These are phyloP conservation scores for Ornithorhynchus anatinus DNA, from an alignment of 2,113 vertebrate species.

Conservation along the genomic window DNA sequence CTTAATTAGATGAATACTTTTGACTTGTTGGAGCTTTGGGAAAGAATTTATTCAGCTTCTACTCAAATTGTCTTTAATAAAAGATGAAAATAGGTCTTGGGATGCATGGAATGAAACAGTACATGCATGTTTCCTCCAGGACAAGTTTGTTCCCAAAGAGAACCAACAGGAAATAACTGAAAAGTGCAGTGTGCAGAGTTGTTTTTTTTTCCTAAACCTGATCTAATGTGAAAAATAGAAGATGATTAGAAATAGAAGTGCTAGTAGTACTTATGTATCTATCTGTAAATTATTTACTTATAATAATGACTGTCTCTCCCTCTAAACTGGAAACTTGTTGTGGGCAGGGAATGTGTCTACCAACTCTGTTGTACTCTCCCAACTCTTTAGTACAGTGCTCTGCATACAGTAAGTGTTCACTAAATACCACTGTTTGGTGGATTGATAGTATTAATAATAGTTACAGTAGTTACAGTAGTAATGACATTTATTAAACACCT, in stretches of 20 bases:
- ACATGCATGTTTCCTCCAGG: background rate
- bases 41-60: background rate
- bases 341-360: no score
- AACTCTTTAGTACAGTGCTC: no score
- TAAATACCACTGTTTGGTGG: no score
- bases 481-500: no score
- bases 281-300: no score
- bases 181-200: slow-evolving; percentile 29
- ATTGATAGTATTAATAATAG: no score
- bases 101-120: slow-evolving; percentile 10
- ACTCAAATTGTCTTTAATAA: slow-evolving; percentile 15
- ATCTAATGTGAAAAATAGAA: slow-evolving; percentile 42
- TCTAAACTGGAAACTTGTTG: no score
- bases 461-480: no score
- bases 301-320: no score
- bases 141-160: slow-evolving; percentile 17
- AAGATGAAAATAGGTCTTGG: slow-evolving; percentile 17
- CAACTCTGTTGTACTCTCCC: no score
- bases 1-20: slow-evolving; percentile 18
- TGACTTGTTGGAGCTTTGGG: background rate
- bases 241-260: slow-evolving; percentile 45
- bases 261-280: no score
- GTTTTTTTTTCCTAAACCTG: background rate
- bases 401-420: no score
- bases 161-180: slow-evolving; percentile 7